Evolutionary conservation across 2,113 vertebrate species (phyloP).

Genomic region (Oryzias celebensis): DNA sequence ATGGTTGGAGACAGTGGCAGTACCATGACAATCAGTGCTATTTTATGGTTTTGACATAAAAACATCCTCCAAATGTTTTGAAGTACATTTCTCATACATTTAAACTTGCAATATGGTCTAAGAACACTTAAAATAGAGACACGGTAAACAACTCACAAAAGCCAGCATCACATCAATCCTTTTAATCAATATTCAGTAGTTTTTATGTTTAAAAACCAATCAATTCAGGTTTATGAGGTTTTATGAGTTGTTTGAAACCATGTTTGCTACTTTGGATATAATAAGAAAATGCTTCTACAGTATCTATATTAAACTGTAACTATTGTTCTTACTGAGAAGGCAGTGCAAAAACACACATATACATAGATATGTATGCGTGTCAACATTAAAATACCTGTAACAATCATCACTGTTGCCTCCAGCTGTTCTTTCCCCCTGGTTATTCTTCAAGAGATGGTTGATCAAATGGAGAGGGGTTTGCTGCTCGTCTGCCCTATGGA

Average conservation of each 20-base stretch:
- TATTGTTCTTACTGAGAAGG: constrained; percentile 78
- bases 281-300: constrained; percentile 48
- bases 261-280: constrained; percentile 47
- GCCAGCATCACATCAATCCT: constrained; percentile 45
- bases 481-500: constrained; percentile 71
- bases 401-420: constrained; percentile 80
- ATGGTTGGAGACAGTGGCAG: constrained; percentile 70
- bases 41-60: constrained; percentile 62
- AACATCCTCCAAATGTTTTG: constrained; percentile 48
- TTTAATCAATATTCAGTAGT: constrained; percentile 22
- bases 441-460: constrained; percentile 80
- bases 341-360: constrained; percentile 86
- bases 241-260: constrained; percentile 68
- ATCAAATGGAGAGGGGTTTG: constrained; percentile 76
- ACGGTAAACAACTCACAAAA: constrained; percentile 72
- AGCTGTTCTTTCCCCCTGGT: constrained; percentile 82
- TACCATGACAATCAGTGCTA: constrained; percentile 59
- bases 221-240: constrained; percentile 44
- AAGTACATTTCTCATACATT: constrained; percentile 61
- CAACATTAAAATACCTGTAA: constrained; percentile 83
- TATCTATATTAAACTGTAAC: constrained; percentile 43
- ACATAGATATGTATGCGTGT: constrained; percentile 85
- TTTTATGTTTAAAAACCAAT: constrained; percentile 11
- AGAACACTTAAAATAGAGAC: constrained; percentile 60
- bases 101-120: constrained; percentile 60